phyloP scores from a whole-genome alignment of 2,797 vertebrate genomes.

The Cheirogaleus major region DNA sequence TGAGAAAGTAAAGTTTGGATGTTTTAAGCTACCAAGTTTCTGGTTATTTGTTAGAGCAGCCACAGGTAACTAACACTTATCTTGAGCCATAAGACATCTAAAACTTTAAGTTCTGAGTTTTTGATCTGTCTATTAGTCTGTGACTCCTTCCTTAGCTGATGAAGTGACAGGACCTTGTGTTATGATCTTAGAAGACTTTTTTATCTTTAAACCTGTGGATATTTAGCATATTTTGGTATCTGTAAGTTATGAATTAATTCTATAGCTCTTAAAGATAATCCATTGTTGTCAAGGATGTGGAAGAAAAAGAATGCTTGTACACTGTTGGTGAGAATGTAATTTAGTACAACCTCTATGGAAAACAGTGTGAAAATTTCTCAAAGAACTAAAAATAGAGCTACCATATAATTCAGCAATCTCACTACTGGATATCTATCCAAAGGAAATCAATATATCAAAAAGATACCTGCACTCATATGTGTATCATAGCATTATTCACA shows the following conservation, averaged over 20 bases:
- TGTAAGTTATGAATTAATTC: not conserved
- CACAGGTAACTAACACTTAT: not conserved
- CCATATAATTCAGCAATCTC: not conserved
- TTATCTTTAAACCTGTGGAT: not conserved
- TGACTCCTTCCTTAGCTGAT: not conserved
- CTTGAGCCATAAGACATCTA: not conserved
- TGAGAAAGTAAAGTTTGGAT: not conserved
- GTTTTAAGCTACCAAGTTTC: not conserved
- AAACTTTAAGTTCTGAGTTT: not conserved
- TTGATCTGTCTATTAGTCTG: not conserved
- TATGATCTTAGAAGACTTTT: not conserved
- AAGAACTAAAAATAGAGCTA: not conserved
- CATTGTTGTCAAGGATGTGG: not conserved
- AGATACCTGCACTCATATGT: not conserved
- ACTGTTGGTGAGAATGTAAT: not conserved
- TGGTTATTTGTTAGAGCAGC: not conserved
- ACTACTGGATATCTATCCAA: not conserved
- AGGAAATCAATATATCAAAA: not conserved
- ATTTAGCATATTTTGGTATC: not conserved
- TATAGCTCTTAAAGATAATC: not conserved
- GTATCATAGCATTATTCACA: not conserved
- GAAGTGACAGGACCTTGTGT: not conserved
- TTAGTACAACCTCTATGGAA: not conserved
- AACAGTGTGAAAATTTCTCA: not conserved
- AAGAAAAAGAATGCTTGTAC: not conserved